These are phyloP conservation scores for Mesembrinibis cayennensis DNA, from an alignment of 2,113 vertebrate genomes.

Conservation along the genomic window DNA sequence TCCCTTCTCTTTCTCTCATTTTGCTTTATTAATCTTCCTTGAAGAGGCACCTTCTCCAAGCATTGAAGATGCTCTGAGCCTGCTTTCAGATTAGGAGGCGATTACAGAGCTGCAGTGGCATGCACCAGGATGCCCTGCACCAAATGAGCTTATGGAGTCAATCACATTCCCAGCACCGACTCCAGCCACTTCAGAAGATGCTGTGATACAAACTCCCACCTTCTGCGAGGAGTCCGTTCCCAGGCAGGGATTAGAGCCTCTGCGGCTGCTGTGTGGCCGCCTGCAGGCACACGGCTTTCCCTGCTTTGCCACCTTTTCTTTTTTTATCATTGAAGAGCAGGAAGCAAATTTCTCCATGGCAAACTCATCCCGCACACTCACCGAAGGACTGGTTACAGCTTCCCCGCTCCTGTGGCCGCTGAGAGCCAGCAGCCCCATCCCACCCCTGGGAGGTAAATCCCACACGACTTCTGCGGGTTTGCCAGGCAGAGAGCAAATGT, in stretches of 20 bases:
- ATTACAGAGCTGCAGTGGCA: constrained; percentile 7
- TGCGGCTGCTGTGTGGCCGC: rapidly evolving
- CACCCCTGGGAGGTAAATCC: neutral
- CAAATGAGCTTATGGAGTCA: constrained; percentile 2
- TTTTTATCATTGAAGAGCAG: neutral
- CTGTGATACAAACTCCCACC: neutral
- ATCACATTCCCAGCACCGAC: neutral
- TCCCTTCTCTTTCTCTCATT: neutral
- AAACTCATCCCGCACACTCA: neutral
- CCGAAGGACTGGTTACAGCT: neutral
- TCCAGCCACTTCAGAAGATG: neutral
- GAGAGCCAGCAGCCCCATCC: neutral
- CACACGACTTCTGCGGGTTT: rapidly evolving
- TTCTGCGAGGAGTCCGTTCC: neutral
- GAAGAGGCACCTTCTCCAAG: neutral
- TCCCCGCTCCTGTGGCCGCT: rapidly evolving
- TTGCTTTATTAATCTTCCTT: neutral
- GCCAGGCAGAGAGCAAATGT: neutral
- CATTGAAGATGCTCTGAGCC: neutral
- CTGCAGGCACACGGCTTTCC: rapidly evolving
- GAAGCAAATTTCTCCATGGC: neutral
- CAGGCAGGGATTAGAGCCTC: neutral
- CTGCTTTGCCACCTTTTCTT: neutral
- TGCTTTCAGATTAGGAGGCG: constrained; percentile 9
- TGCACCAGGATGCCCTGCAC: neutral